Evolutionary conservation across 2,113 vertebrate species (phyloP).

Genomic region (Lasiurus cinereus): DNA sequence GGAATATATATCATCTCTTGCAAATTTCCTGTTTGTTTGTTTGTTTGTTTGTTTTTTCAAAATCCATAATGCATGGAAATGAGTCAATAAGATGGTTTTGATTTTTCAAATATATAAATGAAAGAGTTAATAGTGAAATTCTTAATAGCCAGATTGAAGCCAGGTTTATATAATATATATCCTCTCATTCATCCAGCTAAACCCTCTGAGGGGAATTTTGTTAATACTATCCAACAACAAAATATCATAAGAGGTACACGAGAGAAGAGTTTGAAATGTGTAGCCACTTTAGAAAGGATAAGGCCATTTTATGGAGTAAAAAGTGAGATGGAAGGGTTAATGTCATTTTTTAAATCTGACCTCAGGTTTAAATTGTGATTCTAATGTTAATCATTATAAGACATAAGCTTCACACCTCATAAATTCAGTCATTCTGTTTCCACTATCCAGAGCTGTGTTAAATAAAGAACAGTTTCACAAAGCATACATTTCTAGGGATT

Average conservation of each 20-base stretch:
- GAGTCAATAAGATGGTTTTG: background rate
- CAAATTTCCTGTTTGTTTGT: background rate
- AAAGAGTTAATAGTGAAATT: background rate
- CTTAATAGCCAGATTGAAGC: background rate
- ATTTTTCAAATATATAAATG: background rate
- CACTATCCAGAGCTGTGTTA: conserved; percentile 64
- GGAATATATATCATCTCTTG: background rate
- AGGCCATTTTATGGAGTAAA: conserved; percentile 3
- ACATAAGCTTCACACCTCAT: conserved; percentile 83
- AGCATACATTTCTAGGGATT: conserved; percentile 82
- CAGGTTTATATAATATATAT: background rate
- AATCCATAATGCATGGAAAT: background rate
- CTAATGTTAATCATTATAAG: conserved; percentile 85
- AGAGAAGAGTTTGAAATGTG: background rate
- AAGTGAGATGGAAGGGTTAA: conserved; percentile 58
- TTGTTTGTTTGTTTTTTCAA: background rate
- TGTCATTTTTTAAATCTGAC: conserved; percentile 82
- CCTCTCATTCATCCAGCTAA: background rate
- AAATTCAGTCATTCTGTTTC: conserved; percentile 81
- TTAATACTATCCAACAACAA: background rate
- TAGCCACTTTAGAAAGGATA: conserved; percentile 22
- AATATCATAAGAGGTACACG: background rate
- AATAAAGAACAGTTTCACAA: conserved; percentile 85
- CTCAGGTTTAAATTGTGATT: conserved; percentile 85
- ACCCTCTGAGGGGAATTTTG: background rate